A percentile compares a stretch with the other conserved stretches of the same genome.
Evolutionary conservation across 2,797 vertebrate species (phyloP).

Genomic region (Apogon talboti): DNA sequence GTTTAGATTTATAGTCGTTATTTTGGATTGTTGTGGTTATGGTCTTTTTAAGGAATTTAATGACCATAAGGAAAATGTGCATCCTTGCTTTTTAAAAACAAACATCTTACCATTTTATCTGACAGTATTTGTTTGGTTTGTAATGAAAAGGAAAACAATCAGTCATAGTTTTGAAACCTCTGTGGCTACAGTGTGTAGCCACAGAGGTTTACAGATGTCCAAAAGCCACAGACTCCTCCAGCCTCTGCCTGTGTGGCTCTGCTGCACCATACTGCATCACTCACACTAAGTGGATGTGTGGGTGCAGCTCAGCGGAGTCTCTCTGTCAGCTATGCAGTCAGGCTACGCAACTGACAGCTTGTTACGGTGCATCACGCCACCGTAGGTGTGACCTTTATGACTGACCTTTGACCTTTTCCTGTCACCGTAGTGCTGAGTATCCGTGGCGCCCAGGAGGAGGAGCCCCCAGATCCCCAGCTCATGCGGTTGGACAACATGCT

Average conservation of each 20-base stretch:
- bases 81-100: no score
- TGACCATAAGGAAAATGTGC: no score
- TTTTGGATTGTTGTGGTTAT: no score
- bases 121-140: no score
- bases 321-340: conserved; percentile 26
- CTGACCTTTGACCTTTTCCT: conserved; percentile 66
- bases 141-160: no score
- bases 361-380: conserved; percentile 52
- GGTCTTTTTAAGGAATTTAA: no score
- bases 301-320: conserved; percentile 7
- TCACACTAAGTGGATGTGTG: conserved; percentile 29
- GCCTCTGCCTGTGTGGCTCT: background rate
- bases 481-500: conserved; percentile 99
- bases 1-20: no score
- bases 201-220: background rate
- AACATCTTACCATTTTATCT: no score
- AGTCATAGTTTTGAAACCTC: conserved; percentile 42
- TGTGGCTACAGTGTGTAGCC: conserved; percentile 32
- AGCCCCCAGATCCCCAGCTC: conserved; percentile 96
- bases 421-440: conserved; percentile 92
- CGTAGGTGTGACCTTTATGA: conserved; percentile 55
- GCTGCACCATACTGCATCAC: background rate
- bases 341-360: conserved; percentile 59
- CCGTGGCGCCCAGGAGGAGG: conserved; percentile 96
- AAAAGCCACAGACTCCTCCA: background rate